phyloP scores from a whole-genome alignment of 2,113 vertebrate species.

The Agapornis roseicollis region DNA sequence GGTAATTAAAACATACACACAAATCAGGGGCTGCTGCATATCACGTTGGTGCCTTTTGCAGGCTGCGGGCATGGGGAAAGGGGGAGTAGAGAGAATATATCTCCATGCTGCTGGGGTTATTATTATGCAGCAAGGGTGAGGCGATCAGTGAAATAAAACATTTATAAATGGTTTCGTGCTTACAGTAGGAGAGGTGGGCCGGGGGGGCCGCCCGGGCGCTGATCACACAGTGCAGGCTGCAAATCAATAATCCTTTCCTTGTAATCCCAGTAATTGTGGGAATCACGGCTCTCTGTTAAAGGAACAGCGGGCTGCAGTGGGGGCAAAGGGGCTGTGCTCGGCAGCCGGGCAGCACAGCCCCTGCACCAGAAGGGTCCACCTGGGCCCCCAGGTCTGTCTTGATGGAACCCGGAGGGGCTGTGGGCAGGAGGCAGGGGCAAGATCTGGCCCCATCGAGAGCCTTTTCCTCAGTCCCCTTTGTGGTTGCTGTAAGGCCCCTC shows the following conservation, averaged over 20 bases:
- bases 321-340: neutral
- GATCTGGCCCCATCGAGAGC: neutral
- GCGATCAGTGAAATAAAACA: conserved; percentile 74
- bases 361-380: neutral
- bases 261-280: conserved; percentile 81
- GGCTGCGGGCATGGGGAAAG: neutral
- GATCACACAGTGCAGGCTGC: conserved; percentile 74
- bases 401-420: neutral
- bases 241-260: conserved; percentile 78
- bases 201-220: conserved; percentile 44
- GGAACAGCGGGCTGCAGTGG: conserved; percentile 57
- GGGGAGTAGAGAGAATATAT: conserved; percentile 36
- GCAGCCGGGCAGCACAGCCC: neutral
- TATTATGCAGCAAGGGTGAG: conserved; percentile 74
- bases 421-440: neutral
- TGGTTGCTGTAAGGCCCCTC: accelerated
- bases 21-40: conserved; percentile 59
- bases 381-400: neutral
- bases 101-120: conserved; percentile 20
- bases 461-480: neutral
- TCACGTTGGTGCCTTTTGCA: conserved; percentile 36
- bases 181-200: conserved; percentile 69
- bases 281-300: conserved; percentile 78
- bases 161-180: conserved; percentile 74
- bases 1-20: conserved; percentile 75